Evolutionary conservation across 2,888 invertebrate genomes (phyloP).

Genomic region (Drosophila monieri): DNA sequence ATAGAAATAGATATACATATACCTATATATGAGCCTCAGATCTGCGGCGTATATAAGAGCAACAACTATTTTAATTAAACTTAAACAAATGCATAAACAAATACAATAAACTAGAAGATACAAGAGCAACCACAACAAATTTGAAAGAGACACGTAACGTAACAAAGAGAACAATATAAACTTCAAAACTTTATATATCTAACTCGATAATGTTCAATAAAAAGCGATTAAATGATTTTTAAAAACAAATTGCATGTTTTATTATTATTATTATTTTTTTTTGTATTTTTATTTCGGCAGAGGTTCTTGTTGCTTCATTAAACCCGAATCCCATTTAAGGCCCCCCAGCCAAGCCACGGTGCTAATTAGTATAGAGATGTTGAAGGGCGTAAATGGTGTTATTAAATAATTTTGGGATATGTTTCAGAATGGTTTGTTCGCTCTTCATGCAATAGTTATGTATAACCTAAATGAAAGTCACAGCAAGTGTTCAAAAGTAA

Average conservation of each 20-base stretch:
- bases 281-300: no score
- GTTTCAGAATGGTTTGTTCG: slow-evolving; percentile 37
- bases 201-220: slow-evolving; percentile 63
- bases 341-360: slow-evolving; percentile 49
- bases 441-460: slow-evolving; percentile 39
- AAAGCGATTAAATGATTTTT: slow-evolving; percentile 54
- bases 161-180: slow-evolving; percentile 18
- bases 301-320: not conserved
- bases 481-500: slow-evolving; percentile 70
- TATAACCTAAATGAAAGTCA: slow-evolving; percentile 60
- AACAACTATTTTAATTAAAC: slow-evolving; percentile 71
- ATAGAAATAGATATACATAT: slow-evolving; percentile 55
- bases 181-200: slow-evolving; percentile 55
- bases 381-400: slow-evolving; percentile 5
- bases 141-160: slow-evolving; percentile 13
- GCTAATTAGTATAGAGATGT: slow-evolving; percentile 52
- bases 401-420: slow-evolving; percentile 12
- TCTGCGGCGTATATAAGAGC: slow-evolving; percentile 53
- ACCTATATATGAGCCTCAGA: slow-evolving; percentile 55
- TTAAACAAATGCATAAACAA: slow-evolving; percentile 68
- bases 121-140: slow-evolving; percentile 35
- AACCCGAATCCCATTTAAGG: not conserved
- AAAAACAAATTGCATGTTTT: slow-evolving; percentile 45
- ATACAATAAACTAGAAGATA: slow-evolving; percentile 59
- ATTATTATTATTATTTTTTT: slow-evolving; percentile 20